Evolutionary conservation across 2,888 invertebrate species (phyloP).

Genomic region (Troides helena): DNA sequence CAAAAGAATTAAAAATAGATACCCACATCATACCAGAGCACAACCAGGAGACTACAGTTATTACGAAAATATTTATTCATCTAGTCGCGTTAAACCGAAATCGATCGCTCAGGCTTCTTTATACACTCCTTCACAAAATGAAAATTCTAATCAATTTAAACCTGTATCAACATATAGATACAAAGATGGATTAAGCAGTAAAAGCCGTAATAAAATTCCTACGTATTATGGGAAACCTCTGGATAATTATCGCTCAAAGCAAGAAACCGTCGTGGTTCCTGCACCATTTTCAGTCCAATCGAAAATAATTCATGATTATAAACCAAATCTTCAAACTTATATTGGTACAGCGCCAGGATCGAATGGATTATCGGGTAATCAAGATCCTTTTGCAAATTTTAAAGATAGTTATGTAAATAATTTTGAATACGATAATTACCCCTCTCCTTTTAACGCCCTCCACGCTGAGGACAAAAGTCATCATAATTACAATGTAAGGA

Average conservation of each 20-base stretch:
- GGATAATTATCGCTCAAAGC: conserved; percentile 44
- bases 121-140: conserved; percentile 43
- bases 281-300: conserved; percentile 64
- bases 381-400: conserved; percentile 56
- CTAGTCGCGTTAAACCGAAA: conserved; percentile 46
- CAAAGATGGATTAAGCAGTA: conserved; percentile 52
- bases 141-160: conserved; percentile 51
- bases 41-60: conserved; percentile 59
- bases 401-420: conserved; percentile 59
- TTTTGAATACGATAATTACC: conserved; percentile 62
- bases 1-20: conserved; percentile 53
- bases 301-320: conserved; percentile 66
- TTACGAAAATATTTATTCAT: conserved; percentile 64
- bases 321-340: conserved; percentile 47
- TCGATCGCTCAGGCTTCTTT: conserved; percentile 45
- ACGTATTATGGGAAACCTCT: conserved; percentile 48
- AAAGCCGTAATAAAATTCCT: conserved; percentile 45
- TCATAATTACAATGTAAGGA: conserved; percentile 43
- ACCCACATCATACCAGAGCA: conserved; percentile 53
- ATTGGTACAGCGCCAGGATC: conserved; percentile 39
- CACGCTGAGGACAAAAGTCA: conserved; percentile 51
- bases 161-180: conserved; percentile 55
- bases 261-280: conserved; percentile 48
- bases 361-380: conserved; percentile 49
- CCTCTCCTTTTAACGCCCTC: conserved; percentile 61